These are phyloP conservation scores for Trissolcus brochymenae DNA, from an alignment of 2,888 invertebrate species.

Conservation along the genomic window DNA sequence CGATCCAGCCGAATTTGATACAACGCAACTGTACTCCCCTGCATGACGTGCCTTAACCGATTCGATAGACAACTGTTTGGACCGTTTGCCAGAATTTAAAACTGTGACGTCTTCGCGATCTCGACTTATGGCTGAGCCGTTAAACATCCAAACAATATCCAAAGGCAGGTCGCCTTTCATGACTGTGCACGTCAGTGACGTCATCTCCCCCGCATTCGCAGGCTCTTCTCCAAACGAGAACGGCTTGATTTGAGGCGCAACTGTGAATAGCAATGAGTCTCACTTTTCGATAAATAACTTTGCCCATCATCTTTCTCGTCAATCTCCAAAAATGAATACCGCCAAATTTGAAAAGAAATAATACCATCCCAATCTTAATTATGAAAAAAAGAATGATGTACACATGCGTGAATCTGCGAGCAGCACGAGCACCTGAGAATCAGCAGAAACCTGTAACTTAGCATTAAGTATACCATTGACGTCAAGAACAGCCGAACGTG, in stretches of 20 bases:
- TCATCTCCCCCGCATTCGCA: slow-evolving; percentile 86
- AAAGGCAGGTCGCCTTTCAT: slow-evolving; percentile 89
- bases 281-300: no score
- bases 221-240: slow-evolving; percentile 83
- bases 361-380: no score
- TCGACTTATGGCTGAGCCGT: slow-evolving; percentile 62
- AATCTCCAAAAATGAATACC: no score
- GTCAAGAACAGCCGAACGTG: slow-evolving; percentile 75
- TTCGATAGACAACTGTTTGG: slow-evolving; percentile 75
- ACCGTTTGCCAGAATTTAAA: slow-evolving; percentile 65
- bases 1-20: slow-evolving; percentile 78
- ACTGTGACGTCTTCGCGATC: slow-evolving; percentile 62
- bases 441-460: not conserved
- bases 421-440: not conserved
- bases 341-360: no score
- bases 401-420: not conserved
- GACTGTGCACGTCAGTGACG: slow-evolving; percentile 84
- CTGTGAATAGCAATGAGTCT: slow-evolving; percentile 70
- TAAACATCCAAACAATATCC: slow-evolving; percentile 76
- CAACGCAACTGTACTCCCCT: slow-evolving; percentile 79
- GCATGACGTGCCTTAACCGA: slow-evolving; percentile 77
- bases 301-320: no score
- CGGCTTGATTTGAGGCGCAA: slow-evolving; percentile 83
- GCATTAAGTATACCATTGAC: slow-evolving; percentile 76
- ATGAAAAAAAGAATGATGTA: not conserved